A percentile compares a stretch with the other conserved stretches of the same genome.
These are phyloP conservation scores for Phyllotreta striolata DNA, from an alignment of 2,888 invertebrate genomes.

Conservation along the genomic window DNA sequence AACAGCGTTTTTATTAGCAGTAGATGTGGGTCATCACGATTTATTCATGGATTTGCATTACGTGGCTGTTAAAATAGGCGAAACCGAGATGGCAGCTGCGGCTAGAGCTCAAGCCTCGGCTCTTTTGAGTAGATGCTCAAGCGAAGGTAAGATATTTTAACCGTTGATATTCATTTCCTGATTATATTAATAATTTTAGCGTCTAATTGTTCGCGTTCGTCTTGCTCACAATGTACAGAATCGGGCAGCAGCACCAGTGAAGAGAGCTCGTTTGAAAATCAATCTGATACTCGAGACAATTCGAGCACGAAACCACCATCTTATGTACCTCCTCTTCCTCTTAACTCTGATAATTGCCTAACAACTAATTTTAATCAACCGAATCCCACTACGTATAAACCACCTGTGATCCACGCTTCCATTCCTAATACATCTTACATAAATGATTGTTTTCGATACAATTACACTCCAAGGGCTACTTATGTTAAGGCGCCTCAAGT, in stretches of 20 bases:
- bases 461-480: constrained; percentile 48
- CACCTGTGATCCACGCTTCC: constrained; percentile 26
- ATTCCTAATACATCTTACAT: constrained; percentile 26
- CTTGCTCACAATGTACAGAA: constrained; percentile 71
- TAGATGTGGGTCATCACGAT: constrained; percentile 86
- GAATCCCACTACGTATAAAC: constrained; percentile 58
- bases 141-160: constrained; percentile 52
- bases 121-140: constrained; percentile 58
- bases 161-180: background rate
- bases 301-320: constrained; percentile 34
- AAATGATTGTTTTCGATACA: constrained; percentile 49
- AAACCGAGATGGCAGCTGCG: constrained; percentile 71
- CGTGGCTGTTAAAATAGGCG: constrained; percentile 71
- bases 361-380: constrained; percentile 60
- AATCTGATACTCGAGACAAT: constrained; percentile 50
- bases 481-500: constrained; percentile 55
- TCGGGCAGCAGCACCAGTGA: constrained; percentile 58
- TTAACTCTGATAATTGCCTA: constrained; percentile 52
- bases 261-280: constrained; percentile 45
- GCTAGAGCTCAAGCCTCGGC: constrained; percentile 73
- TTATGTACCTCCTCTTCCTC: constrained; percentile 32
- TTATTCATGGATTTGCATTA: constrained; percentile 85
- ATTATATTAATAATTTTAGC: constrained; percentile 61
- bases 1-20: constrained; percentile 85
- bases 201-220: constrained; percentile 76